Evolutionary conservation across 2,888 invertebrate genomes (phyloP).

Genomic region (Phania funesta): DNA sequence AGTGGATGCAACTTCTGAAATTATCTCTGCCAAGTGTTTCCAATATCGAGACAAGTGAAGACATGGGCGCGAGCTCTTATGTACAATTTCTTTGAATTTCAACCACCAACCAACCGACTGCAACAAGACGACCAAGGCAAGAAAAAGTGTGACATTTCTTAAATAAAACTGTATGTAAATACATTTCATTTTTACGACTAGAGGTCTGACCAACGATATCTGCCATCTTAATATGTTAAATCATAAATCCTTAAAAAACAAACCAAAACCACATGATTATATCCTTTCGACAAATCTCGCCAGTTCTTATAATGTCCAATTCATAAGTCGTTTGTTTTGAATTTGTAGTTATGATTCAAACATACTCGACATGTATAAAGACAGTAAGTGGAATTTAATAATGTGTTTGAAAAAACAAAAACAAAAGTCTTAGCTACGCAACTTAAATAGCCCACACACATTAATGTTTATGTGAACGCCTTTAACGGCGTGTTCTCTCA

Average conservation of each 20-base stretch:
- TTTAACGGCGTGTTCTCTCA: constrained; percentile 62
- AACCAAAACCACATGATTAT: constrained; percentile 51
- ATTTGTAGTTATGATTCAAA: constrained; percentile 38
- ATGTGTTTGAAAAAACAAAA: not conserved
- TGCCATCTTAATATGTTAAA: constrained; percentile 63
- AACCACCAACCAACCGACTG: constrained; percentile 2
- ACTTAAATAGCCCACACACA: constrained; percentile 56
- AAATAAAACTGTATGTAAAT: not conserved
- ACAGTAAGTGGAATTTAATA: constrained; percentile 49
- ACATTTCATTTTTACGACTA: not conserved
- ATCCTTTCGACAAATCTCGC: constrained; percentile 52
- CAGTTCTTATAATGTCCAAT: constrained; percentile 22
- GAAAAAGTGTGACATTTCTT: constrained; percentile 54
- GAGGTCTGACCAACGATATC: constrained; percentile 38
- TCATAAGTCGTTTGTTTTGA: constrained; percentile 52
- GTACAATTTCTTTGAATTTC: constrained; percentile 54
- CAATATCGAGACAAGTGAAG: not conserved
- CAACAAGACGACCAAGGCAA: not conserved
- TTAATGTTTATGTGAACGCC: constrained; percentile 56
- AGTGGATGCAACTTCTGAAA: constrained; percentile 5
- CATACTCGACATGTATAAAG: constrained; percentile 9
- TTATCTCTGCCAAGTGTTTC: constrained; percentile 27
- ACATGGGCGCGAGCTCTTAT: not conserved
- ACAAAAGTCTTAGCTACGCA: constrained; percentile 25
- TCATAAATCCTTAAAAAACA: constrained; percentile 60